Evolutionary conservation across 2,888 invertebrate genomes (phyloP), one percentile per base, ranked within the genome.

Genomic region (Chalcosyrphus nemorum): DNA sequence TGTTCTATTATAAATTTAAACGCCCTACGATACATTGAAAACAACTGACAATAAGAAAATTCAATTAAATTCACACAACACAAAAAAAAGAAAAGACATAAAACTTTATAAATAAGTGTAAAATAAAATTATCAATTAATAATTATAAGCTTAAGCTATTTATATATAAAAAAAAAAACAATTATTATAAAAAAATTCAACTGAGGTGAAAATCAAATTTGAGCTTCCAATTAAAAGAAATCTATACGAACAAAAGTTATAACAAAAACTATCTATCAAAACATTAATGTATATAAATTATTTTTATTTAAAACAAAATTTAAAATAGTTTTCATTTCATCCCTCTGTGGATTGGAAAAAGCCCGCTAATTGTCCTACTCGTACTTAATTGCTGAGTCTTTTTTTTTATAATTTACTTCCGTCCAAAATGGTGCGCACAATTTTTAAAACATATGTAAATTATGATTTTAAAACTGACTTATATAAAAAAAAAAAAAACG

Each of bases 41-140:
- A 90, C 89, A 88, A 89, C 89, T 89, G 90, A 90, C 90, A 90
- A 91, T 91, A 90, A 89, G 88, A 88, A 88, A 74, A 52, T 84
- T 80, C 70, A 74, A 71, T 76, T 76, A 65, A 50, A 41, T 19
- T 13, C 7, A 5, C 11, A 32, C 6, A 32, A 29, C 7, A 3
- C 1, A 32, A n/a, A 21, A 43, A 11, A 74, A 47, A 66, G 19
- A 50, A 47, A 6, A 61, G 35, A 29, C 27, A 7, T n/a, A 50
- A 50, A 68, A 61, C 27, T 56, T 68, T 76, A 59, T 66, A 66
- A 47, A 78, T 68, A 68, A 27, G 15, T 80, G 41, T 72, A 68
- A 68, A 57, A 63, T 15, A 56, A 17, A 66, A 35, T 50, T 13
- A 43, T 32, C 9, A 52, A 32, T 13, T 52, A 68, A 72, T 84